Conservation (phyloP, 2,888 invertebrate genomes). For the Bhutanitis thaidina region DNA sequence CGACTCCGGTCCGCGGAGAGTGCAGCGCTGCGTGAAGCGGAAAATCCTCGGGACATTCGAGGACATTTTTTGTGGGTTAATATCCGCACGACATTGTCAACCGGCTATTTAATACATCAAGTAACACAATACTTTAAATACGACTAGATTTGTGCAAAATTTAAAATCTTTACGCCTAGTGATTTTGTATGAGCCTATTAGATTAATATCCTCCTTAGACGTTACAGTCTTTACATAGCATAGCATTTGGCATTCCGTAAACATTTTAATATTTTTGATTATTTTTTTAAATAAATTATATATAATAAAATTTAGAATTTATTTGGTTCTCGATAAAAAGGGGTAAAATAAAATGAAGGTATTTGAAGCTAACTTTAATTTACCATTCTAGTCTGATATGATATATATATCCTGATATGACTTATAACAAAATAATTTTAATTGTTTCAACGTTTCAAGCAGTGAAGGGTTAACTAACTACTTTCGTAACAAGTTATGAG, state of each 20-base stretch:
- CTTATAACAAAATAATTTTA: no score
- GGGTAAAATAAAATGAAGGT: no score
- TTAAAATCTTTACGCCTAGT: slow-evolving; percentile 72
- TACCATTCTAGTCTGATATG: no score
- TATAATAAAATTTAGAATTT: no score
- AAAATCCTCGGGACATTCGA: slow-evolving; percentile 79
- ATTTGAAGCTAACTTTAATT: no score
- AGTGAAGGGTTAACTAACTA: no score
- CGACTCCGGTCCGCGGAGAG: slow-evolving; percentile 69
- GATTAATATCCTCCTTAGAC: slow-evolving; percentile 54
- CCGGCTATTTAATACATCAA: slow-evolving; percentile 76
- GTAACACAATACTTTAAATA: slow-evolving; percentile 79
- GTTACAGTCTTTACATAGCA: slow-evolving; percentile 9
- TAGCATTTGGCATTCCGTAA: not conserved
- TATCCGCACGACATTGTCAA: slow-evolving; percentile 79
- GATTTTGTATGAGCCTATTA: slow-evolving; percentile 65
- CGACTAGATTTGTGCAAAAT: slow-evolving; percentile 79
- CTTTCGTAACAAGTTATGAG: no score
- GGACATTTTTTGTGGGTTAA: slow-evolving; percentile 79
- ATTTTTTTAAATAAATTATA: no score
- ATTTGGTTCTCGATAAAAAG: no score
- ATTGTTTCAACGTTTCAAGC: no score
- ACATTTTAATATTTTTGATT: not conserved
- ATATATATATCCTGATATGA: no score
- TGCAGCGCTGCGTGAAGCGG: slow-evolving; percentile 77